Conservation (phyloP, 1,140 invertebrate species). For the Lucilia cuprina region DNA sequence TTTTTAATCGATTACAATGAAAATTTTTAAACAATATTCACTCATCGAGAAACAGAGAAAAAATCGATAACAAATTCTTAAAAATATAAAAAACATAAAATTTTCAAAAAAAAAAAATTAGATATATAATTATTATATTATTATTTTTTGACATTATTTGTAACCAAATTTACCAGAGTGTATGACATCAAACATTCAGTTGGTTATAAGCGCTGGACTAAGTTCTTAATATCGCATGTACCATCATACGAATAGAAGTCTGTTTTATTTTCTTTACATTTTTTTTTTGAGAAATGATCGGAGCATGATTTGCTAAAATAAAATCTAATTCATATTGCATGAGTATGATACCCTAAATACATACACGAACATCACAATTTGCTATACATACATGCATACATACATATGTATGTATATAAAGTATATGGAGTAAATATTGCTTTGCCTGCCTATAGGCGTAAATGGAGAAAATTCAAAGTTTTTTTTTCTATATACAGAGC, state of each 20-base stretch:
- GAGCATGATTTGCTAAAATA: conserved; percentile 21
- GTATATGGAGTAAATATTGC: background rate
- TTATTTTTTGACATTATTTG: too few relatives aligned
- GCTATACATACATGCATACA: background rate
- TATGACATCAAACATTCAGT: background rate
- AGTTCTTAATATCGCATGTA: background rate
- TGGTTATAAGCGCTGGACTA: background rate
- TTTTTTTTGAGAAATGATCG: conserved; percentile 21
- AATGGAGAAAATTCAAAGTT: background rate
- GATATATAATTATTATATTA: too few relatives aligned
- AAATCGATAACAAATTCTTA: too few relatives aligned
- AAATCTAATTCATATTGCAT: conserved; percentile 16
- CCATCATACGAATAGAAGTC: background rate
- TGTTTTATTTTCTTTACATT: background rate
- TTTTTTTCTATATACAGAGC: background rate
- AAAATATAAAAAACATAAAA: too few relatives aligned
- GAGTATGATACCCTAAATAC: background rate
- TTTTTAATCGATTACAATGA: too few relatives aligned
- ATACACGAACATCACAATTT: background rate
- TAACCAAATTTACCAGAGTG: background rate
- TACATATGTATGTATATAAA: background rate
- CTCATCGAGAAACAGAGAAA: too few relatives aligned
- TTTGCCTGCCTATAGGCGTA: conserved; percentile 10
- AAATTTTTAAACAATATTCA: too few relatives aligned
- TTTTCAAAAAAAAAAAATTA: too few relatives aligned